Evolutionary conservation across 2,888 invertebrate species (phyloP).

Genomic region (Pandemis cinnamomeana): DNA sequence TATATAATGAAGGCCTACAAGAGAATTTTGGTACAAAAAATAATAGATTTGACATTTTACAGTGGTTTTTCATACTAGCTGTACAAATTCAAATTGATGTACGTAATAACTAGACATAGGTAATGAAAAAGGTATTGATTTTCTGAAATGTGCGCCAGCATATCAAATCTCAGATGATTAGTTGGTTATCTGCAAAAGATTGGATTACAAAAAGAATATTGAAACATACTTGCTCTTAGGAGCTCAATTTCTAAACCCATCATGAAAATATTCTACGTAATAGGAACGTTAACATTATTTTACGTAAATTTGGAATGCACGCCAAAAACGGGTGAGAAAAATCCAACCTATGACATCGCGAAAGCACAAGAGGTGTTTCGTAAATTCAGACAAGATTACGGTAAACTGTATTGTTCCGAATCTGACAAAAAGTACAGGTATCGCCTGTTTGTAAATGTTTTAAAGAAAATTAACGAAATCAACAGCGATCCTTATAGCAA

Average conservation of each 20-base stretch:
- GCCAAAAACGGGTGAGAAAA: neutral
- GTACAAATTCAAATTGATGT: neutral
- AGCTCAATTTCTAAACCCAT: neutral
- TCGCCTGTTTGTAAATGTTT: neutral
- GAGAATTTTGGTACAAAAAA: too few relatives aligned
- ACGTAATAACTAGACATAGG: neutral
- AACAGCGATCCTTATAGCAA: conserved; percentile 2
- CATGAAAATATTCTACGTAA: neutral
- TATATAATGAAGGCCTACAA: too few relatives aligned
- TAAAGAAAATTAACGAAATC: conserved; percentile 4
- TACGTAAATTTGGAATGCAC: neutral
- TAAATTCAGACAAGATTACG: conserved; percentile 6
- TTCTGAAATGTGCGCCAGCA: neutral
- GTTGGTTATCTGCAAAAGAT: neutral
- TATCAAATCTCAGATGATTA: conserved; percentile 1
- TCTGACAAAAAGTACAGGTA: neutral
- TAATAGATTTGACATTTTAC: neutral
- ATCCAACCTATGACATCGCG: neutral
- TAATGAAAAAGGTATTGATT: neutral
- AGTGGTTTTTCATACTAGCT: neutral
- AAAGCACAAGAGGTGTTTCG: neutral
- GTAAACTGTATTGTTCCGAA: conserved; percentile 8
- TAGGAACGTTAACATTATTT: neutral
- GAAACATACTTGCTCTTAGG: too few relatives aligned
- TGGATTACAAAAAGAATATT: neutral